Evolutionary conservation across 2,888 invertebrate genomes (phyloP).

Genomic region (Drosophila flavopinicola): DNA sequence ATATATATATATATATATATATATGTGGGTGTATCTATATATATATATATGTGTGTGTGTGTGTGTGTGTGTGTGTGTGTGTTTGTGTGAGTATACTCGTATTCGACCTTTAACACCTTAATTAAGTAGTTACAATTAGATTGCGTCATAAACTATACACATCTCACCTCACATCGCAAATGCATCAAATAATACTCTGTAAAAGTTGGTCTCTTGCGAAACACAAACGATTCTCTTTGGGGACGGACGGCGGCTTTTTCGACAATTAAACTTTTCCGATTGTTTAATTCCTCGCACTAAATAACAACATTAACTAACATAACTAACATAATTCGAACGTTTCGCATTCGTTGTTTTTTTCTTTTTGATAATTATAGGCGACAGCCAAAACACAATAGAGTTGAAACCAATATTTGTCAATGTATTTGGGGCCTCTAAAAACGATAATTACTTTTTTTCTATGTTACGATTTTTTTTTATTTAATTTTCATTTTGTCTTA

Average conservation of each 20-base stretch:
- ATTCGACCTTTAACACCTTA: conserved; percentile 53
- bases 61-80: conserved; percentile 2
- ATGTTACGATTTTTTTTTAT: too few relatives aligned
- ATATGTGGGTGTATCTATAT: conserved; percentile 18
- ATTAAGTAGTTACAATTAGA: conserved; percentile 62
- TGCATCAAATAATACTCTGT: conserved; percentile 58
- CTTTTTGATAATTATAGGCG: too few relatives aligned
- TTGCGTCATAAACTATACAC: conserved; percentile 61
- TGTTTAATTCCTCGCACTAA: conserved; percentile 32
- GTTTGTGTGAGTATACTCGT: conserved; percentile 15
- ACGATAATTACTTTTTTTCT: too few relatives aligned
- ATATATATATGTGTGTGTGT: conserved; percentile 19
- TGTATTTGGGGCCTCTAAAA: too few relatives aligned
- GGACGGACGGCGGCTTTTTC: conserved; percentile 62
- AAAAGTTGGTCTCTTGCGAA: conserved; percentile 40
- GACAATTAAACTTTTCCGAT: conserved; percentile 35
- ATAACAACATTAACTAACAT: conserved; percentile 36
- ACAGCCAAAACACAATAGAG: too few relatives aligned
- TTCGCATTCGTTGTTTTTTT: conserved; percentile 19
- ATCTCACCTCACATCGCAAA: conserved; percentile 44
- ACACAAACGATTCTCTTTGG: conserved; percentile 52
- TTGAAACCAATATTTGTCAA: too few relatives aligned
- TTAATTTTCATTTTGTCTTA: too few relatives aligned
- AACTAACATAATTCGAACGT: conserved; percentile 21
- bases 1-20: conserved; percentile 15